phyloP scores from a whole-genome alignment of 2,888 invertebrate species.

The Athalia rosae region DNA sequence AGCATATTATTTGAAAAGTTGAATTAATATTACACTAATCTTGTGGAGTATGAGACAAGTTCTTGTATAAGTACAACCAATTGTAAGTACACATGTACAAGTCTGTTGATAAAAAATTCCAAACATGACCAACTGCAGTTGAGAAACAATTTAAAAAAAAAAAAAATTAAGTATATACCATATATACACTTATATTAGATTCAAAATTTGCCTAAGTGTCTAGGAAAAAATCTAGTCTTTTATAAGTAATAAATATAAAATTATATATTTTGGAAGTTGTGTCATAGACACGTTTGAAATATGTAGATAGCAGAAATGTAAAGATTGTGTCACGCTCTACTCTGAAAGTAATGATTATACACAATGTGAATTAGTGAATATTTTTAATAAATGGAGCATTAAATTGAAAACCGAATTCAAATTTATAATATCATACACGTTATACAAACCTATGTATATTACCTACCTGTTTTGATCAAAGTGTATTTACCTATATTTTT shows the following conservation, averaged over 20 bases:
- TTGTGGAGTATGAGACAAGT: constrained; percentile 8
- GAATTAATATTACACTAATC: constrained; percentile 28
- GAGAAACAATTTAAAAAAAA: constrained; percentile 44
- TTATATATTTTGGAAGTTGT: constrained; percentile 68
- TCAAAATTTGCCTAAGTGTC: constrained; percentile 59
- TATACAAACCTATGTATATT: neutral
- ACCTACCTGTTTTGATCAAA: constrained; percentile 19
- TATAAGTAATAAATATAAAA: constrained; percentile 64
- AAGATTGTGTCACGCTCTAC: constrained; percentile 64
- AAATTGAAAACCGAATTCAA: constrained; percentile 52
- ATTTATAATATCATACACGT: constrained; percentile 26
- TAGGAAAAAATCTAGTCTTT: constrained; percentile 62
- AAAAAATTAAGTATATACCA: constrained; percentile 46
- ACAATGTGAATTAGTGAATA: constrained; percentile 71
- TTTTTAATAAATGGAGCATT: constrained; percentile 73
- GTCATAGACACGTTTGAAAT: constrained; percentile 64
- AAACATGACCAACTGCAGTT: constrained; percentile 36
- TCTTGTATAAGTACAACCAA: constrained; percentile 17
- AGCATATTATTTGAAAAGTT: neutral
- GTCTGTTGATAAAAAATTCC: neutral
- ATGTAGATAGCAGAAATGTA: constrained; percentile 66
- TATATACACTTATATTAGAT: constrained; percentile 57
- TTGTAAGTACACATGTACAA: constrained; percentile 13
- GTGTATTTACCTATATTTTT: neutral
- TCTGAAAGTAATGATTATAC: constrained; percentile 70